phyloP scores from a whole-genome alignment of 2,113 vertebrate species.

The Trochalopteron elliotii region DNA sequence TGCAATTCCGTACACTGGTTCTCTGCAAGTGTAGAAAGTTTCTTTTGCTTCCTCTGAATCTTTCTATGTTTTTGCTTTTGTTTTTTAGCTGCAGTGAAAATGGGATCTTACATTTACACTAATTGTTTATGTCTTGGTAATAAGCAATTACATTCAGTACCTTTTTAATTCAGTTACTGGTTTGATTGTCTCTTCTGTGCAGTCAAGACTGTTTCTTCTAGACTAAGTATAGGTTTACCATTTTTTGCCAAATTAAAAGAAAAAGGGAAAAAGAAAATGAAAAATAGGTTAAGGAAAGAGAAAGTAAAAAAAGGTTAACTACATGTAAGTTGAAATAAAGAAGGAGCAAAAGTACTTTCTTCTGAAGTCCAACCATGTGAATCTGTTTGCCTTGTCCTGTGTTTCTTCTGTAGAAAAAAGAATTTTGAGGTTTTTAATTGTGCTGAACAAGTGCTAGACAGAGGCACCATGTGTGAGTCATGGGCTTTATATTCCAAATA shows the following conservation, averaged over 20 bases:
- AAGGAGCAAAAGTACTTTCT: neutral
- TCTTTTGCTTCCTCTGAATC: neutral
- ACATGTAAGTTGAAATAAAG: neutral
- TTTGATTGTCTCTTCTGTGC: neutral
- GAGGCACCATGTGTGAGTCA: neutral
- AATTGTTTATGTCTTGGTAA: neutral
- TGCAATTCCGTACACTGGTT: neutral
- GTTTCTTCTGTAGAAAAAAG: neutral
- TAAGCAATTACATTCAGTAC: neutral
- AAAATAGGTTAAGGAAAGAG: neutral
- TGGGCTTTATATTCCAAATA: neutral
- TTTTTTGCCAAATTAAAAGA: neutral
- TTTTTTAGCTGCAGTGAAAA: neutral
- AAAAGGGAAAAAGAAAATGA: neutral
- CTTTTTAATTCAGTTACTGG: neutral
- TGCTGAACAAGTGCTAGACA: neutral
- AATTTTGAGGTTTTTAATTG: neutral
- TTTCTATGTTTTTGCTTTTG: neutral
- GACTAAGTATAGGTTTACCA: neutral
- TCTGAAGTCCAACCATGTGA: neutral
- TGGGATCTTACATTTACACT: neutral
- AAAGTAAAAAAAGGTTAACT: neutral
- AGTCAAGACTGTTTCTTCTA: neutral
- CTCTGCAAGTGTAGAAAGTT: neutral
- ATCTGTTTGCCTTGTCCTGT: neutral